Evolutionary conservation across 2,888 invertebrate genomes (phyloP).

Genomic region (Eupithecia subumbrata): DNA sequence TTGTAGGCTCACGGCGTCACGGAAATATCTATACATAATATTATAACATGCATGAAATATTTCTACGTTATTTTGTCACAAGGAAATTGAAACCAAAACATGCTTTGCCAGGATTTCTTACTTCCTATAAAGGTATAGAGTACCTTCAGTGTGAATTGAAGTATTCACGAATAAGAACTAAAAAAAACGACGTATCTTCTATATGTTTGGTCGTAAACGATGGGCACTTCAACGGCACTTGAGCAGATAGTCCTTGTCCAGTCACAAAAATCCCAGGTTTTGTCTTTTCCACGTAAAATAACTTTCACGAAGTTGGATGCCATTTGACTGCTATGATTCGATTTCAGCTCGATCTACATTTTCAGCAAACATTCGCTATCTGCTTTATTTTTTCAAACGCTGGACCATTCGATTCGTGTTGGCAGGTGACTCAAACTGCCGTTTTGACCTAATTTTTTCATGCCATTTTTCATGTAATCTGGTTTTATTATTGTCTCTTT

Average conservation of each 20-base stretch:
- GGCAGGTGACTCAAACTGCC: conserved; percentile 22
- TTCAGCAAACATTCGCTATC: conserved; percentile 23
- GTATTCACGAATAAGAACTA: conserved; percentile 9
- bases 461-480: neutral
- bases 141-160: neutral
- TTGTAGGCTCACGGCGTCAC: conserved; percentile 28
- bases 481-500: neutral
- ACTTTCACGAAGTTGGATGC: conserved; percentile 10
- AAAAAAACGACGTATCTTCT: neutral
- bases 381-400: conserved; percentile 27
- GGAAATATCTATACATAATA: conserved; percentile 38
- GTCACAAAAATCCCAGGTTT: neutral
- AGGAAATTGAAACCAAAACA: neutral
- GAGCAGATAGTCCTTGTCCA: too few species aligned
- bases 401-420: conserved; percentile 23
- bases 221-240: neutral
- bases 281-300: neutral
- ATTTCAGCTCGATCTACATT: conserved; percentile 28
- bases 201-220: neutral
- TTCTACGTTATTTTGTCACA: neutral
- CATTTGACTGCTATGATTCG: conserved; percentile 19
- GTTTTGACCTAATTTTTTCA: conserved; percentile 21
- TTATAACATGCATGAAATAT: conserved; percentile 21
- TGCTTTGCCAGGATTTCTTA: neutral
- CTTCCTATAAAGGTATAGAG: neutral